These are phyloP conservation scores for Camelus bactrianus DNA, from an alignment of 2,113 vertebrate genomes.

Conservation along the genomic window DNA sequence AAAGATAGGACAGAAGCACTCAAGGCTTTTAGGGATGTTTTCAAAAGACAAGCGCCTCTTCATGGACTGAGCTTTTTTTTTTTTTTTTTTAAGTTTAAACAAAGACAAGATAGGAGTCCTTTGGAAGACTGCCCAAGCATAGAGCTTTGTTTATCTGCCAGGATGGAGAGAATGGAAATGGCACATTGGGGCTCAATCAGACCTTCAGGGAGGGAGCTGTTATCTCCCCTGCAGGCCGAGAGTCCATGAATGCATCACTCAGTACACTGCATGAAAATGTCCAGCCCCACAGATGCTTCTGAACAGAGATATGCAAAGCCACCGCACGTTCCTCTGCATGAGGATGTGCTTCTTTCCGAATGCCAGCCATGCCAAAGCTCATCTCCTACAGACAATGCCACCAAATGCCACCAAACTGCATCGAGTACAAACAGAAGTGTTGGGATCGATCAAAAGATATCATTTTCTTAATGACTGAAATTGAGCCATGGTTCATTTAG, in stretches of 20 bases:
- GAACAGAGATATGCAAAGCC: background rate
- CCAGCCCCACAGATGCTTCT: background rate
- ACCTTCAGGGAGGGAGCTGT: background rate
- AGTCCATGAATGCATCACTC: background rate
- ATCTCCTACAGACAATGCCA: background rate
- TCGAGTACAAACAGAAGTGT: background rate
- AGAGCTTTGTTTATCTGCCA: background rate
- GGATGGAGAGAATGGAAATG: background rate
- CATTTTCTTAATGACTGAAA: background rate
- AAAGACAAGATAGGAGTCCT: conserved; percentile 23
- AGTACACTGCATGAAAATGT: background rate
- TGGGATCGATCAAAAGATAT: background rate
- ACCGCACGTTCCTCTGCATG: background rate
- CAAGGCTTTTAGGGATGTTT: conserved; percentile 38
- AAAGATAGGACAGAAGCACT: background rate
- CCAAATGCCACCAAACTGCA: background rate
- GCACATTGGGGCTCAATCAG: background rate
- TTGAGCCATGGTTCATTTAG: background rate
- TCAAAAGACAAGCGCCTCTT: background rate
- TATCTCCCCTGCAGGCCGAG: background rate
- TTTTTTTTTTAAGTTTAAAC: background rate
- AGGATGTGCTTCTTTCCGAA: background rate
- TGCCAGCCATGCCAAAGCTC: background rate
- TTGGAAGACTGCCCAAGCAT: conserved; percentile 31
- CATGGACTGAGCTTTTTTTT: background rate